Base-by-base conservation (phyloP, 2,113 vertebrate species). In the Numenius arquata region DNA sequence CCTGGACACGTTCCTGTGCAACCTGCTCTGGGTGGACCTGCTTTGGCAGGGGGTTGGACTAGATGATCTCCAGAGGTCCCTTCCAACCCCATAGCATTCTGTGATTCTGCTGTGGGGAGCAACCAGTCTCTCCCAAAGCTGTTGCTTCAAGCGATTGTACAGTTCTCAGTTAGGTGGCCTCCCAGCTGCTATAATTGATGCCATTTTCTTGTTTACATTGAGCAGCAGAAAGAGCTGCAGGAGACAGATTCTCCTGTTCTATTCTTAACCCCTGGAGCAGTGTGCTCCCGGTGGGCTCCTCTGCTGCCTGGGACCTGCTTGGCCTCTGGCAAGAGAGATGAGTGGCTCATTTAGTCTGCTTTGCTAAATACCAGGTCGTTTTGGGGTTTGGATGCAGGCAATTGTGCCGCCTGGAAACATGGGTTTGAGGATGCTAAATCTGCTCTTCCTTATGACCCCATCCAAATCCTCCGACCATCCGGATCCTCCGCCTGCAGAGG, bases 381-480 rank as follows among this genome's bases (percentile, higher is more conserved):
- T 56, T 2, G 4, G 21, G 26, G 36, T 17, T 73, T 45, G 82
- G 61, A 12, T 0, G 0, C 12, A 19, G 26, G 63, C 2, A 8
- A 26, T 73, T 4, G 3, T 50, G 62, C 21, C 0, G 5, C 40
- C 55, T 67, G 73, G 61, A 59, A 38, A 18, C 11, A 15, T 40
- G 30, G 11, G 27, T 38, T 40, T 56, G 81, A 15, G 66, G 30
- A 19, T 63, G 65, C 11, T 43, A 6, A 36, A 36, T 11, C 41
- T 72, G 10, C 29, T 27, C 4, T n/a, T 53, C 32, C 40, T 59
- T 22, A 11, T 34, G 43, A 48, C 4, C 19, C 4, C 19, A 8
- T 41, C 20, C 0, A 0, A 27, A 30, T 45, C n/a, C 43, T 43
- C 20, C 0, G 0, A 43, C 5, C 18, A 8, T 36, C 22, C 0